phyloP scores from a whole-genome alignment of 2,888 invertebrate species.

The Drosophila pegasa region DNA sequence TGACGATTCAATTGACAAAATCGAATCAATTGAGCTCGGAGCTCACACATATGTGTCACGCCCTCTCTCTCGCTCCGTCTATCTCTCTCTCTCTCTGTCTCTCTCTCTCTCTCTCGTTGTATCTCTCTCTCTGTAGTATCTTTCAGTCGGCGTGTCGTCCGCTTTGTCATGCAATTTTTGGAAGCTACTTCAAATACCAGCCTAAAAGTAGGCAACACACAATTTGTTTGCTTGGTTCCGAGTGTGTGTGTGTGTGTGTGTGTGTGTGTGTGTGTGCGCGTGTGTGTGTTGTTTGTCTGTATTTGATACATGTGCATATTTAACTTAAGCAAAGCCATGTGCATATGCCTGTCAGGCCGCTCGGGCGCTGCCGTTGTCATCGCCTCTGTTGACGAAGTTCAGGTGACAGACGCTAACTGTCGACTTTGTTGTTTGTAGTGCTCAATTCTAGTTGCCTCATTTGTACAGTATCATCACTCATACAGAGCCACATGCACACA shows the following conservation, averaged over 20 bases:
- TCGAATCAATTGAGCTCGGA: slow-evolving; percentile 32
- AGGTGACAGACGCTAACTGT: slow-evolving; percentile 61
- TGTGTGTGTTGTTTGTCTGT: slow-evolving; percentile 7
- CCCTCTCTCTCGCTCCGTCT: not conserved
- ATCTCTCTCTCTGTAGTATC: not conserved
- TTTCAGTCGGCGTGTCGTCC: not conserved
- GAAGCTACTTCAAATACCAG: slow-evolving; percentile 18
- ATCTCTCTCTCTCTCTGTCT: not conserved
- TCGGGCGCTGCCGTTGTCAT: slow-evolving; percentile 30
- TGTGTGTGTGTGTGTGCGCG: slow-evolving; percentile 3
- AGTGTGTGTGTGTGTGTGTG: slow-evolving; percentile 1
- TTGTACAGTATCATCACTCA: slow-evolving; percentile 49
- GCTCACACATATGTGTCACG: slow-evolving; percentile 7
- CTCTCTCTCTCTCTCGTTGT: not conserved
- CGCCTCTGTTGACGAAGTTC: slow-evolving; percentile 63
- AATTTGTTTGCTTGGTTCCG: slow-evolving; percentile 33
- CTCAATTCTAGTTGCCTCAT: slow-evolving; percentile 49
- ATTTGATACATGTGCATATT: slow-evolving; percentile 60
- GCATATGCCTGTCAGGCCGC: slow-evolving; percentile 45
- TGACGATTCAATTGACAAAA: slow-evolving; percentile 34
- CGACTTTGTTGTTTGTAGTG: slow-evolving; percentile 42
- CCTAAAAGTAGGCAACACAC: slow-evolving; percentile 62
- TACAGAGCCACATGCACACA: slow-evolving; percentile 18
- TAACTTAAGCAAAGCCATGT: slow-evolving; percentile 54
- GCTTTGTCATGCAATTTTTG: slow-evolving; percentile 18